These are phyloP conservation scores for Alces alces DNA, from an alignment of 2,113 vertebrate species.

Conservation along the genomic window DNA sequence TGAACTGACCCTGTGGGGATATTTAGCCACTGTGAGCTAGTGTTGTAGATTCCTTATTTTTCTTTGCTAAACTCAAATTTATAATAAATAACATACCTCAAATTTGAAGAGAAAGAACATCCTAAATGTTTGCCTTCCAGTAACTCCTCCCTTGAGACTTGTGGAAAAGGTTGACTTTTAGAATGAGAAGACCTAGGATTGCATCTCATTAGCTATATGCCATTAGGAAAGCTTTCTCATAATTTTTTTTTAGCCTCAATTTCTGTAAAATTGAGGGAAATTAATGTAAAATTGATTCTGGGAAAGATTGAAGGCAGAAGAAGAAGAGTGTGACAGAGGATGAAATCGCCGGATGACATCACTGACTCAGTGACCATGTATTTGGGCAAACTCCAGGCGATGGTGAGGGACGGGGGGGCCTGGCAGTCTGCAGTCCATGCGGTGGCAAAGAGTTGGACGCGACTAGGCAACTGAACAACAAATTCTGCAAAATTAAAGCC, in stretches of 20 bases:
- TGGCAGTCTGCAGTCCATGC: not conserved
- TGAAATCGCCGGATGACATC: not conserved
- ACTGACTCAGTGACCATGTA: not conserved
- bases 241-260: not conserved
- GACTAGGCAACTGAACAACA: not conserved
- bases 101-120: slow-evolving; percentile 18
- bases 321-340: not conserved
- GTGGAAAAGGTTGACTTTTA: not conserved
- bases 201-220: not conserved
- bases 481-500: not conserved
- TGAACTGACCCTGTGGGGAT: not conserved
- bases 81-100: not conserved
- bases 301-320: not conserved
- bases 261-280: slow-evolving; percentile 1
- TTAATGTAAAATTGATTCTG: not conserved
- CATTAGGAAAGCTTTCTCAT: not conserved
- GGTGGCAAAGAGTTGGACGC: not conserved
- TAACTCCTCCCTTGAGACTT: slow-evolving; percentile 3
- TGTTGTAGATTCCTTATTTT: not conserved
- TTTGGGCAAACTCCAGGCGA: not conserved
- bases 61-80: not conserved
- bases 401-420: not conserved
- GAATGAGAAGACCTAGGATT: not conserved
- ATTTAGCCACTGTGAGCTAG: not conserved
- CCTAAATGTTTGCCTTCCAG: not conserved